Evolutionary conservation across 1,140 invertebrate genomes (phyloP).

Genomic region (Drosophila setifemur): DNA sequence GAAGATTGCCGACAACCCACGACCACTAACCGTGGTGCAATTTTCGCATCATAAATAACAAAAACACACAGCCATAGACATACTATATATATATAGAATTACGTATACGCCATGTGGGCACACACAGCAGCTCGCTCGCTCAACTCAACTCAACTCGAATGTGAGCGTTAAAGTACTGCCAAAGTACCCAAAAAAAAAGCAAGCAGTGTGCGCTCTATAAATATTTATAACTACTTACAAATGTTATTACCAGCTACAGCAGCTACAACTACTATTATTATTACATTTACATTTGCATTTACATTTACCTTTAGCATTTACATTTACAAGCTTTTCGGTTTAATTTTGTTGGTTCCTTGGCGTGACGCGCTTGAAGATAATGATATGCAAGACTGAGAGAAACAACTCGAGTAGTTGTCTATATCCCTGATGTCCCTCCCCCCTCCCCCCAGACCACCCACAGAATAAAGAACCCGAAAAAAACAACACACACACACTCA

Average conservation of each 20-base stretch:
- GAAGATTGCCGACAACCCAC: slow-evolving; percentile 68
- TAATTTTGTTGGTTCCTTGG: slow-evolving; percentile 44
- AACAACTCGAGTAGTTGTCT: slow-evolving; percentile 54
- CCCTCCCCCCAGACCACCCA: too few relatives aligned
- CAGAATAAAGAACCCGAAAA: background rate
- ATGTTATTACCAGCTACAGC: slow-evolving; percentile 52
- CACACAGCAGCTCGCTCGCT: slow-evolving; percentile 4
- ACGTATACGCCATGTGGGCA: slow-evolving; percentile 43
- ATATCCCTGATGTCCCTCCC: slow-evolving; percentile 3
- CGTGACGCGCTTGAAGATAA: slow-evolving; percentile 54
- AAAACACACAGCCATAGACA: slow-evolving; percentile 37
- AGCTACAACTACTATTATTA: slow-evolving; percentile 45
- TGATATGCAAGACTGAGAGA: slow-evolving; percentile 58
- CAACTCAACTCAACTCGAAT: too few relatives aligned
- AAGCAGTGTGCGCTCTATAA: slow-evolving; percentile 46
- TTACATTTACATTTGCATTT: slow-evolving; percentile 50
- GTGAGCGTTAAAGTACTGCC: slow-evolving; percentile 60
- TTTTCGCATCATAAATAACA: slow-evolving; percentile 54
- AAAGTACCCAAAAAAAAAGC: slow-evolving; percentile 58
- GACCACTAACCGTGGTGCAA: slow-evolving; percentile 56
- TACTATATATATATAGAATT: slow-evolving; percentile 8
- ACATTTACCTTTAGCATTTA: slow-evolving; percentile 41
- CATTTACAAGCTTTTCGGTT: slow-evolving; percentile 39
- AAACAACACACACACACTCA: slow-evolving; percentile 24
- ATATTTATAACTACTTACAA: slow-evolving; percentile 63